Evolutionary conservation across 1,140 invertebrate species (phyloP).

Genomic region (Drosophila sp.): DNA sequence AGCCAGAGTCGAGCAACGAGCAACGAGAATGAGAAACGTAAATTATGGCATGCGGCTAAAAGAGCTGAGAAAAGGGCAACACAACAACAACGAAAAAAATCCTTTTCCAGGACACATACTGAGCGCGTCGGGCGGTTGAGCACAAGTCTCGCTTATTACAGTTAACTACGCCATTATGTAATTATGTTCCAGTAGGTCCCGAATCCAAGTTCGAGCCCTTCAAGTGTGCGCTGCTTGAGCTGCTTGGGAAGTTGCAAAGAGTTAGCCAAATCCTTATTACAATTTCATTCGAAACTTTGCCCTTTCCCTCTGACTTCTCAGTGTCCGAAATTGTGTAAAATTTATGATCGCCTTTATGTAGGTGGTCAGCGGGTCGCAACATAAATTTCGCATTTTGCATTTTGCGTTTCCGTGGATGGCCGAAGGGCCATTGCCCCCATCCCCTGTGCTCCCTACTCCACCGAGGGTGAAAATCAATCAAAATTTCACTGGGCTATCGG

Average conservation of each 20-base stretch:
- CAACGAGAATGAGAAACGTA: constrained; percentile 39
- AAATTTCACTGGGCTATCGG: constrained; percentile 65
- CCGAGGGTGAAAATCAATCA: constrained; percentile 66
- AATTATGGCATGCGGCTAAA: constrained; percentile 62
- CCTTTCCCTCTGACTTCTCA: neutral
- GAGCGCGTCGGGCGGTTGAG: constrained; percentile 47
- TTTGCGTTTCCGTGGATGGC: constrained; percentile 19
- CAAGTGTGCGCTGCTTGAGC: constrained; percentile 55
- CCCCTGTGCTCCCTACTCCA: neutral
- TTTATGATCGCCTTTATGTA: constrained; percentile 42
- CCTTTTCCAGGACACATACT: constrained; percentile 78
- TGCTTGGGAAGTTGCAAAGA: constrained; percentile 48
- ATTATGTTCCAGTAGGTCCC: constrained; percentile 63
- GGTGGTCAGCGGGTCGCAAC: constrained; percentile 37
- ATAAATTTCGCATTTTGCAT: constrained; percentile 39
- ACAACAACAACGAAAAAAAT: constrained; percentile 49
- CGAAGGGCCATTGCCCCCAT: neutral
- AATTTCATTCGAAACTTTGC: neutral
- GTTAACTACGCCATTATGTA: constrained; percentile 80
- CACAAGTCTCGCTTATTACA: constrained; percentile 80
- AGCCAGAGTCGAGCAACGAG: constrained; percentile 33
- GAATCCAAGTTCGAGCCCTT: constrained; percentile 25
- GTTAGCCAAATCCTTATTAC: constrained; percentile 16
- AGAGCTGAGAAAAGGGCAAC: constrained; percentile 42
- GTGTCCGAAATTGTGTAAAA: neutral